Evolutionary conservation across 2,797 vertebrate genomes (phyloP), one percentile per base, ranked within the genome.

Genomic region (Tauraco hartlaubi): DNA sequence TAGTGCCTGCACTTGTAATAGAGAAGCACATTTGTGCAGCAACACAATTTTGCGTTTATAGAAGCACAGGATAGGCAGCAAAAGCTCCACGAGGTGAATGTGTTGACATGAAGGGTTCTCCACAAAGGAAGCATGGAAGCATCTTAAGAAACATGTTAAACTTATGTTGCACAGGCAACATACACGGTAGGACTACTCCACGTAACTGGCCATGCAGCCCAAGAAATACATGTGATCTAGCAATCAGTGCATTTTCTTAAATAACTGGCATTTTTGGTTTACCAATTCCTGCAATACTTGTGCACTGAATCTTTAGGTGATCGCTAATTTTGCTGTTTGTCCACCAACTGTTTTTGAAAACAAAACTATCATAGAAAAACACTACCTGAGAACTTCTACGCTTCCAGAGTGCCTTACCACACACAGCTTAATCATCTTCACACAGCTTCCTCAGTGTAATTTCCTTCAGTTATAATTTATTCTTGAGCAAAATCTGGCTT

Each of bases 151-250:
- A 73, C 26, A 22, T 31, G 14, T 31, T 69, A 51, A 85, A 59
- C 31, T 75, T 49, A 19, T 23, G 62, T 2, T 62, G 18, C 68
- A 91, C 9, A 58, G 68, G 77, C 17, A 78, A 66, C 4, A 3
- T 14, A 68, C n/a, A 31, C 3, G 5, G 68, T 9, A 28, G 18
- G 69, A 61, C 58, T 81, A 21, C 11, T 41, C 46, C 64, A 75
- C 3, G 1, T 31, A 49, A 62, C 0, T 37, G 26, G 55, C 37
- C 33, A 22, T 0, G 0, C 49, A 85, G 73, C 48, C 73, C 20
- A 59, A 72, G 35, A 94, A 84, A 48, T 52, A 69, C 25, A 64
- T 6, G 31, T 29, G 35, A 78, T n/a, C 49, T 63, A 83, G 17
- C 41, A 80, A 83, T 59, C 39, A 59, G 43, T 25, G 20, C 10